phyloP scores from a whole-genome alignment of 2,888 invertebrate genomes.

The Agrochola litura region DNA sequence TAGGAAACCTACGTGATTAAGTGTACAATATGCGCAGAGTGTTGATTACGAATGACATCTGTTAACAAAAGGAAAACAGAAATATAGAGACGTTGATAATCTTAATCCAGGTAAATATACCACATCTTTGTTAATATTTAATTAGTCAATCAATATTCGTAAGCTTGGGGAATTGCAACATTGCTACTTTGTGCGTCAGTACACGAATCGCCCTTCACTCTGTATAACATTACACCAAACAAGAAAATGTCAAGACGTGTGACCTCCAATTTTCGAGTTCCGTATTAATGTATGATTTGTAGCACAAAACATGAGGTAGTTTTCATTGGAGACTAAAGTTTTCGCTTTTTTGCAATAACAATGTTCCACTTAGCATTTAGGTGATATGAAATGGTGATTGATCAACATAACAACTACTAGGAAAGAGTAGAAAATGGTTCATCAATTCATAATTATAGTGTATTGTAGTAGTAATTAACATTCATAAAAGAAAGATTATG shows the following conservation, averaged over 20 bases:
- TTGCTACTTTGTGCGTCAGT: conserved; percentile 67
- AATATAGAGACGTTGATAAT: conserved; percentile 69
- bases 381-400: conserved; percentile 80
- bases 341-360: conserved; percentile 53
- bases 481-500: conserved; percentile 8
- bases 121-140: conserved; percentile 23
- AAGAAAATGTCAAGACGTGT: conserved; percentile 86
- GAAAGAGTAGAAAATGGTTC: conserved; percentile 47
- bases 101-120: conserved; percentile 76
- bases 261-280: conserved; percentile 84
- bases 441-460: not conserved
- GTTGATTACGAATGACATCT: conserved; percentile 89
- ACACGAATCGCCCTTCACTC: conserved; percentile 81
- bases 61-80: conserved; percentile 87
- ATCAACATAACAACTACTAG: conserved; percentile 72
- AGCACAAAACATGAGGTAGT: conserved; percentile 37
- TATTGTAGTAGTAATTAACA: conserved; percentile 15
- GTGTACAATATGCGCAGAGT: conserved; percentile 88
- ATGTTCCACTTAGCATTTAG: conserved; percentile 78
- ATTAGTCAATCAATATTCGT: conserved; percentile 25
- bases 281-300: conserved; percentile 64
- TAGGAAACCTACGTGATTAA: conserved; percentile 79
- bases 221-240: conserved; percentile 75
- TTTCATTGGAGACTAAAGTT: conserved; percentile 42
- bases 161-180: conserved; percentile 41